These are phyloP conservation scores for Pteropus alecto DNA, from an alignment of 2,113 vertebrate species.

Conservation along the genomic window DNA sequence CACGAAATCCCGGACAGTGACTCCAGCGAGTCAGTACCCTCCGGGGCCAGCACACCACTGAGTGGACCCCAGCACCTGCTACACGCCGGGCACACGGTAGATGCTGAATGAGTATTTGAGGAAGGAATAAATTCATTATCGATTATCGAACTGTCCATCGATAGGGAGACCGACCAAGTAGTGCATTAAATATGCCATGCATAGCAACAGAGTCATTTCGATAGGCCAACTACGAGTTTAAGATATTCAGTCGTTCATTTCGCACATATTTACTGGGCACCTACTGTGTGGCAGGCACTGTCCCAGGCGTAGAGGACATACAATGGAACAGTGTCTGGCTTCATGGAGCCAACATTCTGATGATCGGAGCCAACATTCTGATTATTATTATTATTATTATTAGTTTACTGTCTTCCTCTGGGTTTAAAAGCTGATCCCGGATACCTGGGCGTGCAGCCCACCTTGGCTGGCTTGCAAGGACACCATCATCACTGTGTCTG, in stretches of 20 bases:
- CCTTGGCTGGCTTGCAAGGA: neutral
- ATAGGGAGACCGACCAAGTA: neutral
- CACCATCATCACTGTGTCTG: accelerated
- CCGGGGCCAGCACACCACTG: neutral
- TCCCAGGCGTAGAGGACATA: neutral
- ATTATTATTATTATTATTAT: neutral
- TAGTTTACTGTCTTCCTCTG: neutral
- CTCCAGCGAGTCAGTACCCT: neutral
- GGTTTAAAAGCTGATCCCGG: neutral
- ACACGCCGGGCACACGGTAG: neutral
- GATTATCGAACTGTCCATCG: neutral
- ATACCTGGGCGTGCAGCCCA: neutral
- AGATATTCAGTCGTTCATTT: neutral
- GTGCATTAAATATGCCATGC: neutral
- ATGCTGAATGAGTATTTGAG: neutral
- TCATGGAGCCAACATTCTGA: neutral
- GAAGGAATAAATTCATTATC: neutral
- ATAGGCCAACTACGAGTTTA: neutral
- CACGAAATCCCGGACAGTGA: neutral
- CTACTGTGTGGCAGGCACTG: neutral
- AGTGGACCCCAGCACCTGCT: neutral
- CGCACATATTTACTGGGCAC: neutral
- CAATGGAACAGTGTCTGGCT: neutral
- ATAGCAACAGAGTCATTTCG: neutral
- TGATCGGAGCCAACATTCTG: neutral